Base-by-base conservation (phyloP, 1,140 invertebrate genomes). In the Brachionus paranguensis region DNA sequence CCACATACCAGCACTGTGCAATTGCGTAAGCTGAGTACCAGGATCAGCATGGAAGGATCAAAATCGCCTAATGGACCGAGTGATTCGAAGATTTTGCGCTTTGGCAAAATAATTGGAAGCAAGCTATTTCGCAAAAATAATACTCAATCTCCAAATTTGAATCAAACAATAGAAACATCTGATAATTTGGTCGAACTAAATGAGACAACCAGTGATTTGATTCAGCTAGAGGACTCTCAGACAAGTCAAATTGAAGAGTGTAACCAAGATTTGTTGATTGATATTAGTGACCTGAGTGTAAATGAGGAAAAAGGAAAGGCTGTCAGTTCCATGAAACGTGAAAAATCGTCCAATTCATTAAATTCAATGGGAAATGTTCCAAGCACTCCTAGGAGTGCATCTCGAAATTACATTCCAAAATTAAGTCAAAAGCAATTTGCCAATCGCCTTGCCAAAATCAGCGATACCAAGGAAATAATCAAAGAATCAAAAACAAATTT, bases 401-500 rank as follows among this genome's bases (percentile, higher is more conserved):
- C 8, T 41, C 33, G 47, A 33, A 76, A 12, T 50, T 76, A 76
- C 27, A 50, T 76, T 14, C 72, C 72, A 50, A 76, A 76, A 12
- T 76, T 76, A 12, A 50, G 43, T 27, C 47, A 47, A 24, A 76
- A 50, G 14, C 72, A 76, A 50, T 53, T 50, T 50, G 3, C 24
- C 11, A 27, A 11, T 17, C 27, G 72, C 8, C 8, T 27, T 50
- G 43, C 20, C 7, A 76, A 76, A 50, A 27, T 76, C 10, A 27
- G 27, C 12, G 43, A 53, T 50, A 76, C 45, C 3, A 24, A 76
- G 29, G 45, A 50, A 24, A 76, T 47, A 14, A 47, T 29, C 3
- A 76, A 76, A 47, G 14, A 33, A 47, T 76, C 72, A 12, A 50
- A 24, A 12, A 76, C 72, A 37, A 76, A 76, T 50, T 76, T 76